phyloP scores from a whole-genome alignment of 2,888 invertebrate species.

The Galeruca laticollis region DNA sequence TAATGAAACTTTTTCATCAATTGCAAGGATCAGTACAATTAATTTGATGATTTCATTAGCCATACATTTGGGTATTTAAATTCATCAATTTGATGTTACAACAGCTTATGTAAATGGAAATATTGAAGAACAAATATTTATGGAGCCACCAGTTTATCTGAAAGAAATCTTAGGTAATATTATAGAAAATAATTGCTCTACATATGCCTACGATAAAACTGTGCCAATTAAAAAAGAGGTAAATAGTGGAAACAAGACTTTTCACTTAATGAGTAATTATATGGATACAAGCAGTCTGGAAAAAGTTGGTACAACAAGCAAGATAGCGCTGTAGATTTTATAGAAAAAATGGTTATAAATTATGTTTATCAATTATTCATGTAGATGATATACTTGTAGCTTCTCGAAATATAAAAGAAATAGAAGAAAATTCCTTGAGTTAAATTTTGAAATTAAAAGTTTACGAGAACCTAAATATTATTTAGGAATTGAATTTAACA shows the following conservation, averaged over 20 bases:
- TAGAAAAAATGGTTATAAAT: too few species aligned
- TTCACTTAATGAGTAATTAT: neutral
- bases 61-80: slow-evolving; percentile 27
- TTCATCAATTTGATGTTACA: slow-evolving; percentile 41
- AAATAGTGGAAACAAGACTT: neutral
- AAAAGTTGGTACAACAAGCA: slow-evolving; percentile 18
- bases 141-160: slow-evolving; percentile 39
- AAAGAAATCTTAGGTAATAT: too few species aligned
- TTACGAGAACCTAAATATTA: too few species aligned
- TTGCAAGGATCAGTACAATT: slow-evolving; percentile 18
- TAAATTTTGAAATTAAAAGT: too few species aligned
- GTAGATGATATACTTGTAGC: too few species aligned
- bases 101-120: slow-evolving; percentile 43
- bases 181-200: too few species aligned
- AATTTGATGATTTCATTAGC: slow-evolving; percentile 43
- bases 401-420: too few species aligned
- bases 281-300: slow-evolving; percentile 13
- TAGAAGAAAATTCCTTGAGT: too few species aligned
- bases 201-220: too few species aligned
- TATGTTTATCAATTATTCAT: too few species aligned
- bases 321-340: too few species aligned
- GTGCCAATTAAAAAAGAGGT: neutral
- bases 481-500: too few species aligned
- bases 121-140: slow-evolving; percentile 40
- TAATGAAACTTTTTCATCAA: slow-evolving; percentile 22